Percentiles rank a stretch among this genome's conserved stretches.
Conservation (phyloP, 2,113 vertebrate genomes). For the Ceyx cyanopectus region DNA sequence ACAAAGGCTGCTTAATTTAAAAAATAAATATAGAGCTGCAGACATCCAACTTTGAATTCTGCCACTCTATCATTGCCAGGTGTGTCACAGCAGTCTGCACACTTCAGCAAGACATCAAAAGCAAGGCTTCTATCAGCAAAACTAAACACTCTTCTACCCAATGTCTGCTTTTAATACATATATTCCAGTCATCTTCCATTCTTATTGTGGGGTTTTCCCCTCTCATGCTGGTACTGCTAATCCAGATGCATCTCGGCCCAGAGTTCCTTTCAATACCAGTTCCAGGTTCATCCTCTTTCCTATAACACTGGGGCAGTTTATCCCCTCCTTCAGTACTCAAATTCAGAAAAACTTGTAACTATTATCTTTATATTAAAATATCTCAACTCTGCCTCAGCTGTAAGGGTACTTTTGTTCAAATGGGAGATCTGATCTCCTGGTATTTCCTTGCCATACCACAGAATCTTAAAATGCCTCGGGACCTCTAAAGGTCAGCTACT, state of each 20-base stretch:
- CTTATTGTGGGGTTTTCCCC: background rate
- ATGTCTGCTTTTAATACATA: background rate
- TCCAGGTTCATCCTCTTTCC: background rate
- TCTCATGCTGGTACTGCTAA: background rate
- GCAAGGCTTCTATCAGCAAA: background rate
- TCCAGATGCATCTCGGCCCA: background rate
- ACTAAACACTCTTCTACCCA: background rate
- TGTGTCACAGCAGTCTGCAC: conserved; percentile 2
- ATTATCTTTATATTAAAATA: background rate
- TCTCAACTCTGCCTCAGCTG: background rate
- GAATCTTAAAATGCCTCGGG: too few relatives aligned
- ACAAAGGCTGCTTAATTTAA: background rate
- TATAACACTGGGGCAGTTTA: background rate
- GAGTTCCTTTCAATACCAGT: background rate
- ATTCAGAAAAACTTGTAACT: background rate
- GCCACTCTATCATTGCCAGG: conserved; percentile 17
- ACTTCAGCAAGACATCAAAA: conserved; percentile 8
- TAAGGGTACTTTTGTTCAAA: background rate
- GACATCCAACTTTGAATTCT: background rate
- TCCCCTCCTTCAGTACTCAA: background rate
- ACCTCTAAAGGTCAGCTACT: too few relatives aligned
- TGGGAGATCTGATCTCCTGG: background rate
- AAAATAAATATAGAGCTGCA: conserved; percentile 30
- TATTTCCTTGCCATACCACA: background rate
- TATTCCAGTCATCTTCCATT: background rate